These are phyloP conservation scores for Hemicrepidius hirtus DNA, from an alignment of 2,888 invertebrate genomes.

Conservation along the genomic window DNA sequence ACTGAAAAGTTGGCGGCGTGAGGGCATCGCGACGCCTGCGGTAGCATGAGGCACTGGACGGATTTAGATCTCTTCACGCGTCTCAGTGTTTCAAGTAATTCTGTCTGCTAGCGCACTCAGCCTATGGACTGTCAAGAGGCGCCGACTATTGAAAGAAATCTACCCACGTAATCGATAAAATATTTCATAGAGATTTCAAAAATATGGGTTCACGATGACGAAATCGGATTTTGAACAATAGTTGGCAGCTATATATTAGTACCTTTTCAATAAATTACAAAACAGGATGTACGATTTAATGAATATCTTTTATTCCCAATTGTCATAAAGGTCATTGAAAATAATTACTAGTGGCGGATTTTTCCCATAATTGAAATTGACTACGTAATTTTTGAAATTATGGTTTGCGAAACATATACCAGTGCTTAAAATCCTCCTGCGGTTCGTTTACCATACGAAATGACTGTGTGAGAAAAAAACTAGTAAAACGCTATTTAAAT, in stretches of 20 bases:
- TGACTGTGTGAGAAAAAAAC: background rate
- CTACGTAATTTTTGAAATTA: conserved; percentile 14
- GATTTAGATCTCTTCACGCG: conserved; percentile 59
- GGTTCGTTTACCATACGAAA: conserved; percentile 4
- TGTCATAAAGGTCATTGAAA: conserved; percentile 16
- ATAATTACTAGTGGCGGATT: background rate
- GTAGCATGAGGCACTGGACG: conserved; percentile 56
- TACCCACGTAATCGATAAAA: conserved; percentile 30
- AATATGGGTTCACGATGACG: background rate
- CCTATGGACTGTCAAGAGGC: conserved; percentile 59
- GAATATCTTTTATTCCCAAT: conserved; percentile 7
- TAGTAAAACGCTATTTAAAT: conserved; percentile 1
- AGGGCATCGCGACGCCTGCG: conserved; percentile 58
- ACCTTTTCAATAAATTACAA: conserved; percentile 8
- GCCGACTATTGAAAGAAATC: conserved; percentile 41
- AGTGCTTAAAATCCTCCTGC: background rate
- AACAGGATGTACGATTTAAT: conserved; percentile 19
- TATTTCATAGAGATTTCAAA: too few relatives aligned
- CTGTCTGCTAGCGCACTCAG: conserved; percentile 56
- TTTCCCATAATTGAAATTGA: conserved; percentile 7
- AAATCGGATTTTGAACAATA: background rate
- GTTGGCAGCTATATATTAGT: background rate
- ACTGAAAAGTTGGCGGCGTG: conserved; percentile 45
- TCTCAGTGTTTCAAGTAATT: conserved; percentile 58
- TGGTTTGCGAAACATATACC: background rate